Base-by-base conservation (phyloP, 2,888 invertebrate species). In the Pilophorus perplexus region DNA sequence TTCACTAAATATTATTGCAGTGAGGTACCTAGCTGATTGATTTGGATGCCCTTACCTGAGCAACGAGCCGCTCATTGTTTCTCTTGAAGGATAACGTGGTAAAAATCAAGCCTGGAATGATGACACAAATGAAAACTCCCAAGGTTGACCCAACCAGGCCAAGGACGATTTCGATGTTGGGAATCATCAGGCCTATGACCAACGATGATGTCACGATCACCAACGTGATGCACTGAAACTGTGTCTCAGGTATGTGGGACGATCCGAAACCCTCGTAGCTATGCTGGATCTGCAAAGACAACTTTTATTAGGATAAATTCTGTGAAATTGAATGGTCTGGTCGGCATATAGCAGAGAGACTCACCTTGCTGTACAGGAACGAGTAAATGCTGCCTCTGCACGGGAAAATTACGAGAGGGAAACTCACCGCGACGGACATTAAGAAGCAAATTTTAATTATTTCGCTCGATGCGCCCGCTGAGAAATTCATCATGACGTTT, bases 341-440 rank as follows among this genome's bases (percentile, higher is more conserved):
- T n/a, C n/a, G n/a, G n/a, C n/a, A n/a, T n/a, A n/a, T n/a, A n/a
- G n/a, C n/a, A 33, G 33, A 33, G 33, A 6, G 12, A 8, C 40
- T 23, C 37, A 69, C 68, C 66, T 69, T 69, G 60, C 68, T 85
- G 75, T 90, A 95, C 4, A 96, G 79, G 67, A 98, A 83, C 0
- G 95, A 97, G 79, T 94, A 90, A 22, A 98, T 80, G 75, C 95
- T 94, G 10, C 92, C 92, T 67, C 98, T 81, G 75, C 96, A 96
- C 0, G 98, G 98, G 78, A 97, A 97, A 76, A 98, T 91, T 73
- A 95, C 92, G 71, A 99, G 82, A 1, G 98, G 98, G 79, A 98
- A 97, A 75, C 96, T 96, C 76, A 95, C 91, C 14, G 95, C 95
- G 27, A 98, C 85, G 0, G 96, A 95, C 73, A 96, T 80, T 6